These are phyloP conservation scores for Corapipo altera DNA, from an alignment of 2,113 vertebrate genomes.

Conservation along the genomic window DNA sequence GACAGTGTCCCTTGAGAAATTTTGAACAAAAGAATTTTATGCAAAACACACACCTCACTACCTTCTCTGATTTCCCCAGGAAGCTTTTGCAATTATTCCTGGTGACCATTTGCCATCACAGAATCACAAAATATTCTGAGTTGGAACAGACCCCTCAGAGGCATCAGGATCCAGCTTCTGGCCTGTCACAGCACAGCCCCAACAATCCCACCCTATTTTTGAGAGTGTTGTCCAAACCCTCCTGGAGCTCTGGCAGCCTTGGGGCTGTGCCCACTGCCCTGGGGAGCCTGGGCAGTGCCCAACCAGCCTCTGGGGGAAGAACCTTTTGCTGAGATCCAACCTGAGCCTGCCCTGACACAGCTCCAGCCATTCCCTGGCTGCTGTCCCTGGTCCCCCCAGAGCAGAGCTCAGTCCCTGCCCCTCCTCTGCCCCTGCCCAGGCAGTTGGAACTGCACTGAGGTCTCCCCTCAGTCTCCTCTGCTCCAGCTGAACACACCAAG, in stretches of 20 bases:
- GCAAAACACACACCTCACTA: not conserved
- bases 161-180: not conserved
- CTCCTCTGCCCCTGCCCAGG: not conserved
- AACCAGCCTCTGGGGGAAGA: not conserved
- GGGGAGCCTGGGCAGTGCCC: not conserved
- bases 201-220: not conserved
- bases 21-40: not conserved
- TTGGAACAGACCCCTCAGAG: not conserved
- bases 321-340: not conserved
- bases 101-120: not conserved
- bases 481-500: not conserved
- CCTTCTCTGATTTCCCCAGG: not conserved
- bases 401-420: not conserved
- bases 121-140: not conserved
- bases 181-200: not conserved
- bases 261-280: not conserved
- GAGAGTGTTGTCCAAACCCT: not conserved
- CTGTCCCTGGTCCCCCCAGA: not conserved
- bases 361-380: not conserved
- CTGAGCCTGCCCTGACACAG: not conserved
- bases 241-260: not conserved
- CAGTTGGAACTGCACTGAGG: not conserved
- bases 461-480: not conserved
- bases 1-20: not conserved
- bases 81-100: not conserved